These are phyloP conservation scores for Eupithecia exiguata DNA, from an alignment of 2,888 invertebrate species.

Conservation along the genomic window DNA sequence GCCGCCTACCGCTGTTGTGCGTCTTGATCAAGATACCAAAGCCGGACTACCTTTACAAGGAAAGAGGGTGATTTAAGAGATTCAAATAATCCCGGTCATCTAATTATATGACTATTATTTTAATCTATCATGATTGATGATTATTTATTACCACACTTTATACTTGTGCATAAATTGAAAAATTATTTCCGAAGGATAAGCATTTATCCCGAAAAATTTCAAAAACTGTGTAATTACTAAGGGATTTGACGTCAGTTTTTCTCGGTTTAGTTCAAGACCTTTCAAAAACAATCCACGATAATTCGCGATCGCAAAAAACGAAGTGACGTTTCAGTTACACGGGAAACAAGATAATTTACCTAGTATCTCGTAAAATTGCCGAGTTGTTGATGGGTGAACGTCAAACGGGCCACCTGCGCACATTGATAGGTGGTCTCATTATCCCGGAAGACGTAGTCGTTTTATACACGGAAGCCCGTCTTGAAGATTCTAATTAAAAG, in stretches of 20 bases:
- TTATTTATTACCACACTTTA: too few species aligned
- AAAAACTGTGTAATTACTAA: too few species aligned
- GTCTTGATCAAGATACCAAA: too few species aligned
- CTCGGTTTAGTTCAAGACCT: too few species aligned
- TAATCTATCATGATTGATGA: too few species aligned
- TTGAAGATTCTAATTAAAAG: neutral
- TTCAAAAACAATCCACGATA: neutral
- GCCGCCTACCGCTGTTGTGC: too few species aligned
- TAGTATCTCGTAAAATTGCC: conserved; percentile 52
- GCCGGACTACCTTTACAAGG: too few species aligned
- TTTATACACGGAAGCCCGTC: conserved; percentile 3
- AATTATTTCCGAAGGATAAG: too few species aligned
- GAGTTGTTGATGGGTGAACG: conserved; percentile 52
- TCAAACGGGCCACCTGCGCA: conserved; percentile 56
- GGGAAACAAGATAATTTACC: conserved; percentile 39
- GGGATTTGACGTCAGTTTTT: too few species aligned
- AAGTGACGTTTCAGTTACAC: neutral
- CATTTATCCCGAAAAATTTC: too few species aligned
- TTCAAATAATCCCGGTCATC: neutral
- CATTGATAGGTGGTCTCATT: conserved; percentile 57
- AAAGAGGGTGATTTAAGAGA: neutral
- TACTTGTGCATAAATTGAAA: too few species aligned
- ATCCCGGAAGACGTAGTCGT: conserved; percentile 46
- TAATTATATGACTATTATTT: too few species aligned
- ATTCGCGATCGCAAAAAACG: neutral